Evolutionary conservation across 1,140 invertebrate genomes (phyloP).

Genomic region (Procambarus virginalis): DNA sequence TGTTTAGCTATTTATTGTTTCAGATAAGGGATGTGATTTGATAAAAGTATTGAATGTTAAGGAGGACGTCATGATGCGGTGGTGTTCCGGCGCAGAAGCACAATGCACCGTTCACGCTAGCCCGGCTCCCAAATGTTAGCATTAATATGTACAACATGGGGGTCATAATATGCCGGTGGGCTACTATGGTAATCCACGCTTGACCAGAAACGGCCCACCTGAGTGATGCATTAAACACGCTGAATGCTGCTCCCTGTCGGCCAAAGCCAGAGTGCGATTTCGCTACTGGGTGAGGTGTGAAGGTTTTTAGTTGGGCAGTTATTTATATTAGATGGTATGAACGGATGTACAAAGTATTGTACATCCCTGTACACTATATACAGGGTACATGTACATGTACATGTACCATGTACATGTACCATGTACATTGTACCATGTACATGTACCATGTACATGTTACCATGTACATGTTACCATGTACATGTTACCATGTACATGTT

Average conservation of each 20-base stretch:
- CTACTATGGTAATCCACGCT: slow-evolving; percentile 33
- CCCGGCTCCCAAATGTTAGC: slow-evolving; percentile 31
- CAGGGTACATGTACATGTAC: too few relatives aligned
- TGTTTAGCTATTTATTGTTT: too few relatives aligned
- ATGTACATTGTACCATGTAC: too few relatives aligned
- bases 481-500: too few relatives aligned
- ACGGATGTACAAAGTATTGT: too few relatives aligned
- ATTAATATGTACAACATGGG: slow-evolving; percentile 40
- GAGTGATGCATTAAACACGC: slow-evolving; percentile 32
- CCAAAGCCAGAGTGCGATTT: background rate
- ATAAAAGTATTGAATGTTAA: too few relatives aligned
- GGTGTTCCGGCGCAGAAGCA: background rate
- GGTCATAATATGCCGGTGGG: slow-evolving; percentile 15
- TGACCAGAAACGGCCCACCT: slow-evolving; percentile 19
- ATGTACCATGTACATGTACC: too few relatives aligned
- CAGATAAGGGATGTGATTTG: too few relatives aligned
- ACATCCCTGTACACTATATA: too few relatives aligned
- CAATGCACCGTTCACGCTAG: slow-evolving; percentile 27
- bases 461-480: too few relatives aligned
- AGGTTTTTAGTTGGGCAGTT: background rate
- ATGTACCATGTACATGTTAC: too few relatives aligned
- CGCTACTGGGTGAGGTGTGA: background rate
- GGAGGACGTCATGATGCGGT: too few relatives aligned
- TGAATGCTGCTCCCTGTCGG: background rate
- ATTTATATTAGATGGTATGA: background rate